Percentiles rank a stretch among this genome's conserved stretches.
Conservation (phyloP, 2,113 vertebrate genomes). For the Ailuropoda melanoleuca region DNA sequence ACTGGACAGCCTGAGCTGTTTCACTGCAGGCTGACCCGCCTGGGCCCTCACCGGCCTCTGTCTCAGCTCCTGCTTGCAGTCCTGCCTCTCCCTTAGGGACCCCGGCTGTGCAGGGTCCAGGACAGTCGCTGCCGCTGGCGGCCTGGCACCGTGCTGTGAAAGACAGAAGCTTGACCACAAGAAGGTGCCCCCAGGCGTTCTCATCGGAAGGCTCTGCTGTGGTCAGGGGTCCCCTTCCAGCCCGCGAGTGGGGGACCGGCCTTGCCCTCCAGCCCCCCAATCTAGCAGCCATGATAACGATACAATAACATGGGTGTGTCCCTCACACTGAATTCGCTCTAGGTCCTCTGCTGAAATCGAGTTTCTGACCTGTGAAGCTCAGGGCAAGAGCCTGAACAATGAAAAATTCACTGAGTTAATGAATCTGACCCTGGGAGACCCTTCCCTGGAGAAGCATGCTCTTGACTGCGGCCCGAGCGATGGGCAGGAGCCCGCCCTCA, state of each 20-base stretch:
- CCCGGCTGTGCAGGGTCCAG: no score
- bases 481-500: rapidly evolving
- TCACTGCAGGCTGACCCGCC: neutral
- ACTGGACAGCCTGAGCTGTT: neutral
- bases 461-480: rapidly evolving
- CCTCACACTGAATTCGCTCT: neutral
- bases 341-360: rapidly evolving
- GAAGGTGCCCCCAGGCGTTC: neutral
- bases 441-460: neutral
- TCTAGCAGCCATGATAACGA: neutral
- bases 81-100: neutral
- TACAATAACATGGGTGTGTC: neutral
- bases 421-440: neutral
- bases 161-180: neutral
- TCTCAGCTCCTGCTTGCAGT: neutral
- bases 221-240: neutral
- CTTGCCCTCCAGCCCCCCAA: neutral
- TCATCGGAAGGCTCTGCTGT: neutral
- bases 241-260: neutral
- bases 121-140: neutral
- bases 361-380: neutral
- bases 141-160: neutral
- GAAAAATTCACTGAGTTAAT: rapidly evolving
- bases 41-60: neutral
- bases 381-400: neutral